Base-by-base conservation (phyloP, 2,113 vertebrate species). In the Nyctibius bracteatus region DNA sequence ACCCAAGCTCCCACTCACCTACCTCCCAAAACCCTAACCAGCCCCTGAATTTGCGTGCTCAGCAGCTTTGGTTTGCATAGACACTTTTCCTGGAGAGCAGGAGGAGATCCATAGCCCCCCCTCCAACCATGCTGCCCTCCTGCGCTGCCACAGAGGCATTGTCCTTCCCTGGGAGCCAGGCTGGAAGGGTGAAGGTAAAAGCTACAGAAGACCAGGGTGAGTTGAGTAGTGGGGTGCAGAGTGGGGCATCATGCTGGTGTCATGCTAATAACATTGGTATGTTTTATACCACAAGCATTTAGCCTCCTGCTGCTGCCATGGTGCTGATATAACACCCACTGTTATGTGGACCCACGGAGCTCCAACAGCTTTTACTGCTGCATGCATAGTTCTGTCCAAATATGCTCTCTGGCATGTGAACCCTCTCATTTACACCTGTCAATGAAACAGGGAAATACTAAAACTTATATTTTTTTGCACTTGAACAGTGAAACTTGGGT, bases 91-190 rank as follows among this genome's bases (percentile, higher is more conserved):
- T 31, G 43, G 11, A 20, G 43, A 57, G 54, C 21, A 12, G 63
- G 51, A 61, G 37, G 16, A 41, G 43, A 68, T 6, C 39, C 44
- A 9, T 44, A 47, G 20, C 55, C 31, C 18, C 18, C 16, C 6
- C 25, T 44, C 25, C 43, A 74, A 47, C 37, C 24, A 3, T 2
- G 7, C 37, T 39, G 47, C 41, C 58, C 35, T 77, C 58, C 65
- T 15, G n/a, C 0, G 0, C 41, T n/a, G 52, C 58, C 2, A 1
- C 41, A 33, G 31, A 47, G 73, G 6, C 12, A 0, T 15, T 0
- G 1, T 51, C 44, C 58, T 62, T 33, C 52, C 23, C 24, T 1
- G 0, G 52, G 16, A 78, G 20, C 35, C 0, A 2, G 33, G 35
- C 68, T 54, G 39, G 37, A 37, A 77, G 30, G 7, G 19, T 0